Base-by-base conservation (phyloP, 2,113 vertebrate genomes). In the Anoura caudifer region DNA sequence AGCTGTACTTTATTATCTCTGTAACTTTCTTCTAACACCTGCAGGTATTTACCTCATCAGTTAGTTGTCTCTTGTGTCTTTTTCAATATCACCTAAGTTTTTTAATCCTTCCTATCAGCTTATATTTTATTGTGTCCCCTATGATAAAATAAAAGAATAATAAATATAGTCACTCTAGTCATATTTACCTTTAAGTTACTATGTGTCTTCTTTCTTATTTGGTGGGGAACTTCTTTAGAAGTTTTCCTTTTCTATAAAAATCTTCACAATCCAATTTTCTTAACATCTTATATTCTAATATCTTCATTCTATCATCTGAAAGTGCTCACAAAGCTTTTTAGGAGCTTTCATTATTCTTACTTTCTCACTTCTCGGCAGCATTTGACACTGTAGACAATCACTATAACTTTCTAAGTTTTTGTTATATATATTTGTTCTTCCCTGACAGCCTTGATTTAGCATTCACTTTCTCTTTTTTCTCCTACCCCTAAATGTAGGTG, bases 361-460 rank as follows among this genome's bases (percentile, higher is more conserved):
- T 91, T 87, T 45, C 38, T 94, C 56, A 31, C 43, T 88, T 94
- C 56, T 95, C 54, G 75, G 47, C 9, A 75, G 77, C 67, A 79
- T 91, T 86, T 95, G 88, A 97, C 91, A 94, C 72, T 96, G 69
- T 89, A 95, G 95, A 96, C 69, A 89, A 97, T 95, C 79, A 95
- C 85, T 54, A 75, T 56, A 93, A 94, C 67, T 92, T 93, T 93
- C 73, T 76, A 77, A 97, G 93, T 41, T 96, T 93, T 76, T 70
- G 41, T 83, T 82, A 80, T 63, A 95, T 91, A 41, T 86, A 93
- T 94, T 86, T 96, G 67, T 94, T 96, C 86, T 91, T 89, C n/a
- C 65, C n/a, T 97, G 96, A 98, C 93, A 96, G 73, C 13, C 86
- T 50, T 76, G n/a, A 91, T 50, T 83, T 94, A 81, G 67, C 80